These are phyloP conservation scores for Deladenus siricidicola DNA, from an alignment of 2,888 invertebrate species.

Conservation along the genomic window DNA sequence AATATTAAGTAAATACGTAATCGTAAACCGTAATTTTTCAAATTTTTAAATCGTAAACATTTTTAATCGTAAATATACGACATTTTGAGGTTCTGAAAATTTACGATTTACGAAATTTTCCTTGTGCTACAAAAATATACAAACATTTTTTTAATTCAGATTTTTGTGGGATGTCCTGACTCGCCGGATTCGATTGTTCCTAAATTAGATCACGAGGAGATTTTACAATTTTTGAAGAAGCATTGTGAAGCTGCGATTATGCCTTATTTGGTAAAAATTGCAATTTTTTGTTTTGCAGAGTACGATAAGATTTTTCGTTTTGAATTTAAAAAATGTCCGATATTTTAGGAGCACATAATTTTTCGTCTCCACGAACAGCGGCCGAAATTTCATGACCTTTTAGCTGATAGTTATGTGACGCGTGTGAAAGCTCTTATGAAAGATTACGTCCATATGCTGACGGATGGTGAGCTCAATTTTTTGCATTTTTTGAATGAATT, in stretches of 20 bases:
- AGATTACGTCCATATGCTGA: slow-evolving; percentile 54
- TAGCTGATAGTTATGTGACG: slow-evolving; percentile 80
- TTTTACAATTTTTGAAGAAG: slow-evolving; percentile 77
- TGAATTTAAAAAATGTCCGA: neutral
- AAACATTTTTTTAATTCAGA: slow-evolving; percentile 52
- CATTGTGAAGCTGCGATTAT: slow-evolving; percentile 70
- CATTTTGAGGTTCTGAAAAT: too few species aligned
- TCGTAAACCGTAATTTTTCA: too few species aligned
- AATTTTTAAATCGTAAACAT: too few species aligned
- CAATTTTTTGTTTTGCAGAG: slow-evolving; percentile 38
- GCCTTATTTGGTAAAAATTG: slow-evolving; percentile 75
- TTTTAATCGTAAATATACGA: too few species aligned
- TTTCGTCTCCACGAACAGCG: slow-evolving; percentile 78
- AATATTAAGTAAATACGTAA: too few species aligned
- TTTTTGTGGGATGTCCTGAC: slow-evolving; percentile 59
- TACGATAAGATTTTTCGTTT: neutral
- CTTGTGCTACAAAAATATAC: too few species aligned
- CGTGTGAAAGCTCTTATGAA: slow-evolving; percentile 58
- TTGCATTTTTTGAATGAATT: slow-evolving; percentile 1
- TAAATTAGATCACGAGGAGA: slow-evolving; percentile 68
- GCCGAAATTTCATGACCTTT: slow-evolving; percentile 77
- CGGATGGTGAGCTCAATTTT: slow-evolving; percentile 44
- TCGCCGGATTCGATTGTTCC: slow-evolving; percentile 59
- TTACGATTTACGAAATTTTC: too few species aligned
- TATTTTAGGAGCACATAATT: slow-evolving; percentile 73